Base-by-base conservation (phyloP, 2,888 invertebrate species). In the Hirudinaria manillensis region DNA sequence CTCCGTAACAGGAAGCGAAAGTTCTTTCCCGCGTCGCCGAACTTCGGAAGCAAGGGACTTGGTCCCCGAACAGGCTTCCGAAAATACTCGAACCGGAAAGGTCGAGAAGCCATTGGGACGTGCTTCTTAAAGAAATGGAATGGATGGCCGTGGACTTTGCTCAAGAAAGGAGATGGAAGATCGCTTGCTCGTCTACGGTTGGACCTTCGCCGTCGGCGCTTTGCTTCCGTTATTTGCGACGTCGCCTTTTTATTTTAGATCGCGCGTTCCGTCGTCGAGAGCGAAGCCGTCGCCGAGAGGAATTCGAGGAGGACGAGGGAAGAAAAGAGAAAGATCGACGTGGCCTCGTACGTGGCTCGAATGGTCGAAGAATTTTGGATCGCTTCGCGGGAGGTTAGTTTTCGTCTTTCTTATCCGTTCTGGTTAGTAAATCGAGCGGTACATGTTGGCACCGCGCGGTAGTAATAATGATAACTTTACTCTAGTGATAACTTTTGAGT, bases 301-400 rank as follows among this genome's bases (percentile, higher is more conserved):
- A 45, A 55, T 27, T 88, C 95, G 84, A 94, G 94, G 77, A 93
- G 95, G 82, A 93, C 93, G 84, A 93, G 95, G 13, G 93, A 94
- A 81, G 94, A 94, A 83, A 87, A 91, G 79, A 91, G 93, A 82
- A 85, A 94, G 75, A 91, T 90, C 83, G 90, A 92, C 82, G 91
- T 94, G 45, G 96, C 97, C 3, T 90, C 92, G 0, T 92, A 91
- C 81, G 91, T 96, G 79, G 94, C 98, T 0, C 94, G 93, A 83
- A 94, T 95, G 87, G 90, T 99, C 3, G 90, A 92, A 84, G 91
- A 90, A 75, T 99, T 99, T 86, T 99, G 99, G 98, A 87, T 89
- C 3, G 95, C 94, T 86, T 95, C 96, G 16, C 95, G 97, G 86
- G 98, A 97, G 88, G 91, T 91, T 78, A 74, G 74, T 75, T 32